phyloP scores from a whole-genome alignment of 2,888 invertebrate species.

The Polietes domitor region DNA sequence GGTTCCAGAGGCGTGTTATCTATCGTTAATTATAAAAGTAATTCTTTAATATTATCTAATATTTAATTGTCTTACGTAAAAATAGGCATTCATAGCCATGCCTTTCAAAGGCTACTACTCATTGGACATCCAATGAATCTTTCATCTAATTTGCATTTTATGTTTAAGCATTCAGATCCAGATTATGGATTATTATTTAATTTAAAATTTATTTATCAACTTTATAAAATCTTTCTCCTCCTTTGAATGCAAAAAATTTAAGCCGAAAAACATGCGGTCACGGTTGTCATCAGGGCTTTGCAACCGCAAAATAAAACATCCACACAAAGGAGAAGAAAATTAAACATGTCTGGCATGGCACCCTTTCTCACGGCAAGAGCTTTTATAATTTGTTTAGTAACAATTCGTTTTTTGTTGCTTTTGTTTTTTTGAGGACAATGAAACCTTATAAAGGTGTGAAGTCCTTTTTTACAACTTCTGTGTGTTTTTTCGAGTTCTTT shows the following conservation, averaged over 20 bases:
- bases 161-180: too few relatives aligned
- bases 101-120: too few relatives aligned
- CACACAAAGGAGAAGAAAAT: conserved; percentile 16
- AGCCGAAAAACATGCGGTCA: conserved; percentile 12
- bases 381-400: conserved; percentile 61
- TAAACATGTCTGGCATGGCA: conserved; percentile 4
- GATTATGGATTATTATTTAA: neutral
- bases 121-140: too few relatives aligned
- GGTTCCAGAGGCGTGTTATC: too few relatives aligned
- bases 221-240: neutral
- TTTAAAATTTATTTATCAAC: neutral
- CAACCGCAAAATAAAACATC: conserved; percentile 12
- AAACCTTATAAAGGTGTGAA: conserved; percentile 69
- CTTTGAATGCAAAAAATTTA: neutral
- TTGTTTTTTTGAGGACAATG: conserved; percentile 44
- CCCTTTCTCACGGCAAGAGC: conserved; percentile 46
- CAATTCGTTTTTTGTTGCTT: conserved; percentile 45
- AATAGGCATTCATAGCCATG: too few relatives aligned
- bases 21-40: too few relatives aligned
- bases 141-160: too few relatives aligned
- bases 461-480: conserved; percentile 55
- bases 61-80: too few relatives aligned
- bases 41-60: too few relatives aligned
- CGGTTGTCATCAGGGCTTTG: neutral
- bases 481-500: conserved; percentile 29